These are phyloP conservation scores for Ischnura elegans DNA, from an alignment of 2,888 invertebrate genomes.

Conservation along the genomic window DNA sequence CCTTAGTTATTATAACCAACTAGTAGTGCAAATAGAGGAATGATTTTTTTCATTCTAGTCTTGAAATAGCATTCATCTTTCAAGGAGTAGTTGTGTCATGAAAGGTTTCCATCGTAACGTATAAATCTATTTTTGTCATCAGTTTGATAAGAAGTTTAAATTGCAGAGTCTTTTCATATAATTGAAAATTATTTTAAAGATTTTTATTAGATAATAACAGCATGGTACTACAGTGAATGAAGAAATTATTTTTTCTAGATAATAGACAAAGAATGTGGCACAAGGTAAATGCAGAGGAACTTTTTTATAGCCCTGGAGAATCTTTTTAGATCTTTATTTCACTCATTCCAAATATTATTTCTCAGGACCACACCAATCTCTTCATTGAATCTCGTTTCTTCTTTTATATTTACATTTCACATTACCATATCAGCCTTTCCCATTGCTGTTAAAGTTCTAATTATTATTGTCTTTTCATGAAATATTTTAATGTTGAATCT, in stretches of 20 bases:
- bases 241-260: conserved; percentile 22
- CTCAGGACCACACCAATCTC: neutral
- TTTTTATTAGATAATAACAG: neutral
- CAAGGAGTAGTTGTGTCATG: neutral
- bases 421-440: neutral
- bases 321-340: neutral
- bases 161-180: neutral
- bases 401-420: neutral
- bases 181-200: conserved; percentile 2
- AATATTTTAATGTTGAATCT: neutral
- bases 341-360: neutral
- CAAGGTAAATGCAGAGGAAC: neutral
- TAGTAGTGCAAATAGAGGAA: neutral
- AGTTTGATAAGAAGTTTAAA: conserved; percentile 2
- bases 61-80: neutral
- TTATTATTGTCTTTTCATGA: neutral
- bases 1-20: neutral
- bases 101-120: neutral
- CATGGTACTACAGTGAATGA: neutral
- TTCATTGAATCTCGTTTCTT: no score
- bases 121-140: neutral
- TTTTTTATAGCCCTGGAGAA: neutral
- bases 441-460: neutral
- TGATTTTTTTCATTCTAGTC: neutral
- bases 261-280: neutral